Conservation (phyloP, 2,888 invertebrate genomes). For the Formica aserva region DNA sequence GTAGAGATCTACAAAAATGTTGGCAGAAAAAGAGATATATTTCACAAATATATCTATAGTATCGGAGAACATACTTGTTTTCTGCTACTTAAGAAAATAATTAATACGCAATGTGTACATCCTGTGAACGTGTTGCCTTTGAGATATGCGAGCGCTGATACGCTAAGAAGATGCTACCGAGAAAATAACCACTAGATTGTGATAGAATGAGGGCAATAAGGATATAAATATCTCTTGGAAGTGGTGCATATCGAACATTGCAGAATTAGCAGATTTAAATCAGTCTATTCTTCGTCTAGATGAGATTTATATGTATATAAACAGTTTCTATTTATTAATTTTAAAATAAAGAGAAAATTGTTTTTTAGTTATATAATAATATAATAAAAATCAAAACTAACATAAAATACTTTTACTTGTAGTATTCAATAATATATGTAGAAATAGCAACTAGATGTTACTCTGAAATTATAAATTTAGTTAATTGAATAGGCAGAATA, state of each 20-base stretch:
- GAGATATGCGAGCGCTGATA: not conserved
- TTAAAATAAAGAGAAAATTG: not conserved
- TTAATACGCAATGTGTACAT: not conserved
- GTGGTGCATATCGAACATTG: conserved; percentile 5
- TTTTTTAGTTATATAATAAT: not conserved
- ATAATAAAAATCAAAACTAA: not conserved
- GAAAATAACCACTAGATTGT: conserved; percentile 41
- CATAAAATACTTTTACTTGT: not conserved
- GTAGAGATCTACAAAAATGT: conserved; percentile 10
- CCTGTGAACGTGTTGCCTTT: not conserved
- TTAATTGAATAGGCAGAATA: conserved; percentile 30
- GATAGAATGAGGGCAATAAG: conserved; percentile 34
- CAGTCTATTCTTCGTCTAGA: not conserved
- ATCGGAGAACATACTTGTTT: not conserved
- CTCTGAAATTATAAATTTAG: not conserved
- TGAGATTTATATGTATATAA: not conserved
- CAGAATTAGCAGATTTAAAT: conserved; percentile 36
- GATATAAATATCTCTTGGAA: conserved; percentile 26
- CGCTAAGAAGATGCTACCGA: not conserved
- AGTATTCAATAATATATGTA: not conserved
- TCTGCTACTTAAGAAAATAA: not conserved
- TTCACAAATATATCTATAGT: not conserved
- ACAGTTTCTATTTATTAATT: not conserved
- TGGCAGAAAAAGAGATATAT: not conserved
- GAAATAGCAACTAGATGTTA: not conserved